Percentiles rank a stretch among this genome's conserved stretches.
These are phyloP conservation scores for Melanotaenia nigrans DNA, from an alignment of 2,797 vertebrate species.

Conservation along the genomic window DNA sequence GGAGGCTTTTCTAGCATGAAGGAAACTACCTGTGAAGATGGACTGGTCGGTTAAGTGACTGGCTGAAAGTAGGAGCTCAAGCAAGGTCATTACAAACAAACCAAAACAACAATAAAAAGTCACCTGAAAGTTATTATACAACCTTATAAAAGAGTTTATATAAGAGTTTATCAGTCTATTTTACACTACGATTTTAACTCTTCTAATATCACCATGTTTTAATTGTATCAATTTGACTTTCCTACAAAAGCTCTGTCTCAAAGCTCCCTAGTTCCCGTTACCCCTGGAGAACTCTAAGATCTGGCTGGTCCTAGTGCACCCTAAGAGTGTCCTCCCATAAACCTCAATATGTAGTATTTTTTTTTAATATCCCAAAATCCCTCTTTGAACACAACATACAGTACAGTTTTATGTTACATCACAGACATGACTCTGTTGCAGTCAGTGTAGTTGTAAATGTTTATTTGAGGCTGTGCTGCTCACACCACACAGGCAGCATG, in stretches of 20 bases:
- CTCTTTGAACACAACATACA: constrained; percentile 14
- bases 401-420: constrained; percentile 41
- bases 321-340: background rate
- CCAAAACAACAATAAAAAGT: background rate
- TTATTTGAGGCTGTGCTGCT: constrained; percentile 54
- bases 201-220: background rate
- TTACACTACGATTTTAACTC: background rate
- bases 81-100: background rate
- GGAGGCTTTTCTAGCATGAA: no score
- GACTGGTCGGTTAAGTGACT: no score
- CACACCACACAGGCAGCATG: constrained; percentile 56
- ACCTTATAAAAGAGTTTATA: no score
- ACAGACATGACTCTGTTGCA: constrained; percentile 13
- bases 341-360: background rate
- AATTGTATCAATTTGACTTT: background rate
- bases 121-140: background rate
- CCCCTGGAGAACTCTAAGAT: background rate
- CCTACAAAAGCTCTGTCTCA: background rate
- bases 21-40: no score
- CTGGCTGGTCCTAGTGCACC: background rate
- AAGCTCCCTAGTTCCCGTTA: background rate
- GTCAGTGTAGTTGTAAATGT: constrained; percentile 44
- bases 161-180: background rate
- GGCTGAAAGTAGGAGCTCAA: background rate
- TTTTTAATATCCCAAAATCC: constrained; percentile 25